Evolutionary conservation across 2,888 invertebrate genomes (phyloP).

Genomic region (Caenorhabditis macrosperma): DNA sequence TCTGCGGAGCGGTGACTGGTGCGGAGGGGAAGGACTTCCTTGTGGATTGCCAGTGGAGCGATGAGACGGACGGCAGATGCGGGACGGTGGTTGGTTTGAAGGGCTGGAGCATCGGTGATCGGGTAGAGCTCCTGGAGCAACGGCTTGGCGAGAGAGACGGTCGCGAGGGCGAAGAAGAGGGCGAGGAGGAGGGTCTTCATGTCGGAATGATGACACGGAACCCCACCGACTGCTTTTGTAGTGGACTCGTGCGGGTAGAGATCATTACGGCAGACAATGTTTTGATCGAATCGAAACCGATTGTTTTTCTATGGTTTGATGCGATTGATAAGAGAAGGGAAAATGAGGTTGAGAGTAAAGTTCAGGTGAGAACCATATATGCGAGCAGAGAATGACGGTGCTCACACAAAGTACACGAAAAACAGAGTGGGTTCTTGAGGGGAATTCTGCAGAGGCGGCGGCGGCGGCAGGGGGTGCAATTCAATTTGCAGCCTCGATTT

Average conservation of each 20-base stretch:
- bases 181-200: constrained; percentile 31
- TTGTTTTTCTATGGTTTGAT: constrained; percentile 30
- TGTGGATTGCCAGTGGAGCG: not conserved
- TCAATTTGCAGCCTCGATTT: constrained; percentile 6
- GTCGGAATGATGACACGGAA: no score
- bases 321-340: constrained; percentile 17
- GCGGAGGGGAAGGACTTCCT: not conserved
- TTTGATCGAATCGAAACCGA: constrained; percentile 31
- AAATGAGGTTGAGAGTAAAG: constrained; percentile 2
- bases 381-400: not conserved
- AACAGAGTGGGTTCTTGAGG: not conserved
- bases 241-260: constrained; percentile 15
- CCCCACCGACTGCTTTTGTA: constrained; percentile 36
- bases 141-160: constrained; percentile 35
- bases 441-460: not conserved
- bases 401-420: constrained; percentile 14
- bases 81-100: not conserved
- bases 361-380: constrained; percentile 7
- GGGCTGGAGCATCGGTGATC: not conserved
- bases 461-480: constrained; percentile 11
- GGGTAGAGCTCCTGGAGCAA: not conserved
- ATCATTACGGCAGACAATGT: constrained; percentile 36
- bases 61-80: not conserved
- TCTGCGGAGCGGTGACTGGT: not conserved
- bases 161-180: constrained; percentile 19